phyloP scores from a whole-genome alignment of 2,797 vertebrate genomes.

The Avahi laniger region DNA sequence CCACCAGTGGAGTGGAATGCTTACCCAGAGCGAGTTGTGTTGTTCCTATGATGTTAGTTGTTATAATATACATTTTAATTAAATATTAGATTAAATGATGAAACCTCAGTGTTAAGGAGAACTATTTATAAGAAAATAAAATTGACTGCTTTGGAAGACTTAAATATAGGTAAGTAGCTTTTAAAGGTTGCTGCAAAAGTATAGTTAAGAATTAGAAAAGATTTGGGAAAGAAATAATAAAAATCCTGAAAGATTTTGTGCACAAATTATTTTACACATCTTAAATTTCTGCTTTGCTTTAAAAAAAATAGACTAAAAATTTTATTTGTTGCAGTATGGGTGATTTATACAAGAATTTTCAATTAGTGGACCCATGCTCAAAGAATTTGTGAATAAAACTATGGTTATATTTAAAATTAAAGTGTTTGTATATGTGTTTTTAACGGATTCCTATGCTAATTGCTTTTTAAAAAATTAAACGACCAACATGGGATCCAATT shows the following conservation, averaged over 20 bases:
- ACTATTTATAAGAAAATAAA: not conserved
- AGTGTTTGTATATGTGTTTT: not conserved
- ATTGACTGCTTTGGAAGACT: not conserved
- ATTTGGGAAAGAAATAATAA: not conserved
- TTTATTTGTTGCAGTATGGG: not conserved
- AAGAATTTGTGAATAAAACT: not conserved
- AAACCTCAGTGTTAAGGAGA: not conserved
- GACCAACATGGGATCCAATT: not conserved
- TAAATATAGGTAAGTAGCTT: not conserved
- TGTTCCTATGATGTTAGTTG: not conserved
- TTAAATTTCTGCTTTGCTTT: slow-evolving; percentile 26
- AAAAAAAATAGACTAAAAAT: slow-evolving; percentile 1
- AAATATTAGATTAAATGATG: not conserved
- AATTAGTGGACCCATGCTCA: not conserved
- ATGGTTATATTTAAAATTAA: slow-evolving; percentile 37
- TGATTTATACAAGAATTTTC: slow-evolving; percentile 17
- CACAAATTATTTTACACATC: not conserved
- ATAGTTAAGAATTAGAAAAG: slow-evolving; percentile 30
- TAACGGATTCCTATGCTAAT: not conserved
- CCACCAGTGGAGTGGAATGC: not conserved
- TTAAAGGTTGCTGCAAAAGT: not conserved
- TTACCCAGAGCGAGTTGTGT: not conserved
- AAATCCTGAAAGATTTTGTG: not conserved
- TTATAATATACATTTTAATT: not conserved
- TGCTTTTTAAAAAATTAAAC: not conserved